These are phyloP conservation scores for Liopterus haemorrhoidalis DNA, from an alignment of 2,888 invertebrate genomes.

Conservation along the genomic window DNA sequence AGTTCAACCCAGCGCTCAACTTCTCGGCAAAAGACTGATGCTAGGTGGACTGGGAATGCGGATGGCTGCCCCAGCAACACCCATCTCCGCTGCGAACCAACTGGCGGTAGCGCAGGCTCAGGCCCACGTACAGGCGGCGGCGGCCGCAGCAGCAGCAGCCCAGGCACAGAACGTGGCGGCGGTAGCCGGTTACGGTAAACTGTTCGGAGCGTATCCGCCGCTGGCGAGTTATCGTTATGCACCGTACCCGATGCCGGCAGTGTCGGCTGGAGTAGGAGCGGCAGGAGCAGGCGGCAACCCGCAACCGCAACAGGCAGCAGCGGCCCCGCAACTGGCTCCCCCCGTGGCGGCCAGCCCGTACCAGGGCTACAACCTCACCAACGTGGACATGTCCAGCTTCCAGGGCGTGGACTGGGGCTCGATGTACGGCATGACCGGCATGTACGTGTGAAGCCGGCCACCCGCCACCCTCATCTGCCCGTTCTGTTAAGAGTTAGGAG, in stretches of 20 bases:
- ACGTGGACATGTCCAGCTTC: conserved; percentile 88
- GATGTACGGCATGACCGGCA: conserved; percentile 88
- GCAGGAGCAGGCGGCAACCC: conserved; percentile 47
- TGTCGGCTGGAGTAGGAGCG: conserved; percentile 45
- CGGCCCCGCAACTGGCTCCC: conserved; percentile 56
- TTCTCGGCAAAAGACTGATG: conserved; percentile 63
- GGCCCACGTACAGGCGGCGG: conserved; percentile 46
- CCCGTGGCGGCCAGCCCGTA: conserved; percentile 65
- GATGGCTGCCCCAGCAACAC: conserved; percentile 54
- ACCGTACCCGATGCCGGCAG: conserved; percentile 54
- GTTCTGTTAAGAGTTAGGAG: conserved; percentile 27
- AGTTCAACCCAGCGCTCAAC: conserved; percentile 65
- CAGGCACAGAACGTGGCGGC: conserved; percentile 57
- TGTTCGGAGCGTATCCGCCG: conserved; percentile 58
- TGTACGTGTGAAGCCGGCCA: conserved; percentile 67
- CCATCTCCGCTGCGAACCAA: conserved; percentile 54
- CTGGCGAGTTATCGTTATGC: conserved; percentile 56
- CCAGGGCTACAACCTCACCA: conserved; percentile 75
- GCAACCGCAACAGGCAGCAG: conserved; percentile 50
- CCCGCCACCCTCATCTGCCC: conserved; percentile 33
- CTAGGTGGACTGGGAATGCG: conserved; percentile 65
- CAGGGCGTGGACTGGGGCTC: conserved; percentile 87
- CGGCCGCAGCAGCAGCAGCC: conserved; percentile 49
- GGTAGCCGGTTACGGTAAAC: conserved; percentile 60
- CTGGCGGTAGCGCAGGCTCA: conserved; percentile 52